Evolutionary conservation across 1,140 invertebrate genomes (phyloP), one percentile per base, ranked within the genome.

Genomic region (Probaryconus sp.): DNA sequence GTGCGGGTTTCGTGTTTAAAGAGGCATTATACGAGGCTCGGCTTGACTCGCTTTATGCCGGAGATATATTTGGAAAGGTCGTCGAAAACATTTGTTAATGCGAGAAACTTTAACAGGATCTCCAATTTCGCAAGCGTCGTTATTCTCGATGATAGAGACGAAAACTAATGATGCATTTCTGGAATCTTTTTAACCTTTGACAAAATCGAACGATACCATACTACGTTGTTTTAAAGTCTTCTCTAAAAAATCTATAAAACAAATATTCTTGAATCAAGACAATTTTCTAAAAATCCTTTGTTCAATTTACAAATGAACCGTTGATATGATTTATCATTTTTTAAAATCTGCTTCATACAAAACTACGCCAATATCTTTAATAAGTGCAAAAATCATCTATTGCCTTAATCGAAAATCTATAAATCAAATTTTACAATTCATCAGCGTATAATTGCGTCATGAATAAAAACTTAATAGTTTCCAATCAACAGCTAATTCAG

Each of bases 21-120:
- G 58, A 64, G 64, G 43, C 64, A 68, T 64, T 63, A 63, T 74
- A 68, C 37, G 48, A 38, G 47, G 20, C n/a, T 16, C 45, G 17
- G 21, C 69, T 67, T 68, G 55, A 68, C 63, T 69, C 72, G 60
- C 28, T 69, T 67, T 42, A 48, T 47, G 51, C 18, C 43, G 28
- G 30, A 18, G 73, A 71, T 76, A 76, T 76, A 76, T 76, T 76
- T 76, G 61, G 73, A 76, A 65, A 56, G 67, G 37, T 45, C 50
- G 67, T 55, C 37, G 55, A 67, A 76, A 67, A 76, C 67, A 71
- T 71, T 76, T 71, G 73, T 71, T 76, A 71, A 76, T 68, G 50
- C 55, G 63, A 63, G 40, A 48, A 31, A 60, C 45, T 70, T 76
- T 61, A 76, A 70, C 73, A 67, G 55, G 47, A 61, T 76, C 73